Conservation (phyloP, 2,888 invertebrate species). For the Cerastoderma edule region DNA sequence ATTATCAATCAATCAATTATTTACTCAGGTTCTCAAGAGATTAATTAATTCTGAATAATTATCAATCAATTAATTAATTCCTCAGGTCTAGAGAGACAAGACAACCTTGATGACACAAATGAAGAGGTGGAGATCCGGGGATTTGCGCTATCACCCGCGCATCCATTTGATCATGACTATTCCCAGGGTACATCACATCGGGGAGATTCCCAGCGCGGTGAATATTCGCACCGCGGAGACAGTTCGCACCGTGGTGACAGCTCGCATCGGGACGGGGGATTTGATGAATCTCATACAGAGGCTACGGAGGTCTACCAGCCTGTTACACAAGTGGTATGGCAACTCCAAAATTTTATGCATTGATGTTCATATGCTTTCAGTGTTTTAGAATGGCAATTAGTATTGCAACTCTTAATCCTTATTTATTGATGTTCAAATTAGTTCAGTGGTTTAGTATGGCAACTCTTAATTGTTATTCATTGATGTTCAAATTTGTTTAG, state of each 20-base stretch:
- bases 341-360: too few relatives aligned
- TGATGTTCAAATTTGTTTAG: too few relatives aligned
- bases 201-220: constrained; percentile 21
- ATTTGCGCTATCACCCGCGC: constrained; percentile 65
- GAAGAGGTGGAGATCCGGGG: constrained; percentile 57
- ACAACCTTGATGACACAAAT: constrained; percentile 33
- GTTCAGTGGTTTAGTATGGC: too few relatives aligned
- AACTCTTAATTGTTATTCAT: too few relatives aligned
- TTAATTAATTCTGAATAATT: too few relatives aligned
- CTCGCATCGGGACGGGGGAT: constrained; percentile 69
- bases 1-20: too few relatives aligned
- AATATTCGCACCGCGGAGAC: constrained; percentile 50
- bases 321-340: constrained; percentile 73
- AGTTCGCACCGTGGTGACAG: constrained; percentile 57
- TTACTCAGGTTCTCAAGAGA: too few relatives aligned
- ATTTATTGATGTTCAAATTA: too few relatives aligned
- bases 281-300: constrained; percentile 76
- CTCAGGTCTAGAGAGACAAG: constrained; percentile 62
- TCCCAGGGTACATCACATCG: constrained; percentile 35
- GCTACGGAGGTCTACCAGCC: constrained; percentile 75
- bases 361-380: too few relatives aligned
- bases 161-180: constrained; percentile 37
- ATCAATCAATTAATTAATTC: too few relatives aligned
- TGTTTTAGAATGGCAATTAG: too few relatives aligned
- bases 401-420: too few relatives aligned